These are phyloP conservation scores for Heliconius ismenius DNA, from an alignment of 2,888 invertebrate species.

Conservation along the genomic window DNA sequence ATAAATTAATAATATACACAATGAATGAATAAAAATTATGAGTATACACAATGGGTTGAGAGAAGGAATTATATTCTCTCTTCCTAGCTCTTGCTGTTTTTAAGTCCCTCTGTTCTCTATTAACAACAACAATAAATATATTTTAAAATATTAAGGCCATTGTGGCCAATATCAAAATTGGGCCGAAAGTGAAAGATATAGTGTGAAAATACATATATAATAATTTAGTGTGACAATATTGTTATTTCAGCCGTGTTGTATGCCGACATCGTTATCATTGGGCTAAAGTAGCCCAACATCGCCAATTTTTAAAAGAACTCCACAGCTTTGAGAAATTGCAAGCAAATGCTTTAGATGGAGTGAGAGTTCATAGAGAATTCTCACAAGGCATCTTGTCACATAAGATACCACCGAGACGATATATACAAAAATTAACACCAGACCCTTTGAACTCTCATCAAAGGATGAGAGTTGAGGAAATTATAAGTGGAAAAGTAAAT, in stretches of 20 bases:
- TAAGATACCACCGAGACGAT: conserved; percentile 70
- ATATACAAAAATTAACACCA: conserved; percentile 70
- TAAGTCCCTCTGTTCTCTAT: not conserved
- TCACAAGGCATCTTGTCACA: conserved; percentile 81
- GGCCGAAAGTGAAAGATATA: too few relatives aligned
- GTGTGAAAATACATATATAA: not conserved
- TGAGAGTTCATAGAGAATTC: conserved; percentile 84
- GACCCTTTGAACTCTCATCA: conserved; percentile 67
- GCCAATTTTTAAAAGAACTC: conserved; percentile 84
- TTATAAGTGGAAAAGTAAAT: conserved; percentile 67
- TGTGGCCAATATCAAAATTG: not conserved
- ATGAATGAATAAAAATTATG: too few relatives aligned
- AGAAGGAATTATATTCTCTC: not conserved
- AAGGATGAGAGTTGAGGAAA: conserved; percentile 74
- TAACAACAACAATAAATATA: not conserved
- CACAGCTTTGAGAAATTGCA: conserved; percentile 83
- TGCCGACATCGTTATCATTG: conserved; percentile 83
- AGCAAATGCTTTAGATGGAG: conserved; percentile 83
- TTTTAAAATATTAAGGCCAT: not conserved
- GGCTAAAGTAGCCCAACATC: conserved; percentile 76
- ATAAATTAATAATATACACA: too few relatives aligned
- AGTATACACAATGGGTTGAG: too few relatives aligned
- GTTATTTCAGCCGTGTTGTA: conserved; percentile 79
- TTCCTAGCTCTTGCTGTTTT: not conserved
- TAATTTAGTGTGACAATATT: not conserved